Percentiles rank a stretch among this genome's conserved stretches.
phyloP scores from a whole-genome alignment of 2,888 invertebrate genomes.

The Ochropacha duplaris region DNA sequence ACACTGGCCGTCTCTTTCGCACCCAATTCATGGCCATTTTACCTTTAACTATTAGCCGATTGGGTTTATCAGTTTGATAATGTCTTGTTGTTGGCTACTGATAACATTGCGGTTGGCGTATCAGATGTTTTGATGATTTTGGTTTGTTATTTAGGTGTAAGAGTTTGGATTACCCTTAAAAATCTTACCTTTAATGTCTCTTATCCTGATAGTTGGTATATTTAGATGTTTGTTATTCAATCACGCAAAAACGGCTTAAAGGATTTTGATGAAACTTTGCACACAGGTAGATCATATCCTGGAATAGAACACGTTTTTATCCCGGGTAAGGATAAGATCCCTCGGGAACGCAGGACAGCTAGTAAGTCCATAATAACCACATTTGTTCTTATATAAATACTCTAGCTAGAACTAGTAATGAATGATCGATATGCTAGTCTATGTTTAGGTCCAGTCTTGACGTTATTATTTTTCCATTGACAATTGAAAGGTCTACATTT shows the following conservation, averaged over 20 bases:
- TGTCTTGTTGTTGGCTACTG: neutral
- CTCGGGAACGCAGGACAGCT: no score
- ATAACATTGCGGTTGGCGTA: neutral
- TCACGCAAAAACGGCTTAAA: no score
- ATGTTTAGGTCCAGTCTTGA: neutral
- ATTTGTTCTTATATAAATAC: neutral
- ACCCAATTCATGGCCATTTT: neutral
- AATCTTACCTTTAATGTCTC: neutral
- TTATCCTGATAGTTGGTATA: no score
- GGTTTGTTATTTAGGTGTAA: neutral
- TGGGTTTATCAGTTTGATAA: neutral
- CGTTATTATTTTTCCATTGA: neutral
- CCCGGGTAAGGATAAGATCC: no score
- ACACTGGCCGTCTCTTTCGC: slow-evolving; percentile 1
- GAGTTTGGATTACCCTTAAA: neutral
- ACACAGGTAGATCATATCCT: no score
- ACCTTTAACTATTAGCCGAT: neutral
- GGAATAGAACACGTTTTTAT: no score
- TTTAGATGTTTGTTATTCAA: no score
- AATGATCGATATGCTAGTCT: neutral
- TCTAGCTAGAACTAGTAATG: neutral
- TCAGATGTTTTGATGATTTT: neutral
- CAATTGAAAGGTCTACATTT: neutral
- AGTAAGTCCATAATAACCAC: no score
- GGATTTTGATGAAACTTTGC: no score